Evolutionary conservation across 2,113 vertebrate species (phyloP).

Genomic region (Pycnonotus jocosus): DNA sequence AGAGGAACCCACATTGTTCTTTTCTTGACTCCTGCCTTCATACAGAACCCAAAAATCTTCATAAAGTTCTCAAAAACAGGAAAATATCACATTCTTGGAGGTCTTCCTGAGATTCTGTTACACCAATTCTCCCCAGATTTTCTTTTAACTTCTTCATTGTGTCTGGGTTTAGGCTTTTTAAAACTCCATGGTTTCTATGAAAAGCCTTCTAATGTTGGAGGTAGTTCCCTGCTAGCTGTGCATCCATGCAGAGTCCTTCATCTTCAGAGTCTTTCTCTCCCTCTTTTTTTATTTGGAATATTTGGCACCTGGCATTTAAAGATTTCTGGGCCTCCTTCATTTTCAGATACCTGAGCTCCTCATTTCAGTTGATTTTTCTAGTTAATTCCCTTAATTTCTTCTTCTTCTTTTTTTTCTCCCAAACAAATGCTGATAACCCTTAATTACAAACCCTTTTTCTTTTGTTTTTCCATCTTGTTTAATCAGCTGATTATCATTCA

Average conservation of each 20-base stretch:
- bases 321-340: background rate
- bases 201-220: background rate
- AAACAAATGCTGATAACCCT: background rate
- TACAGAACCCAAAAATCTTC: background rate
- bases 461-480: conserved; percentile 5
- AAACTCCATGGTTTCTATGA: background rate
- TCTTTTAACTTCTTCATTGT: background rate
- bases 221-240: background rate
- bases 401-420: background rate
- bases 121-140: background rate
- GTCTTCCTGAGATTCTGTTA: background rate
- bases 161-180: background rate
- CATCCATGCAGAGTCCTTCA: background rate
- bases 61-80: background rate
- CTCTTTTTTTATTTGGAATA: background rate
- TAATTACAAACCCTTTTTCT: background rate
- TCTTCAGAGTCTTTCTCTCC: background rate
- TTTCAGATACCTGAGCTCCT: background rate
- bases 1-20: background rate
- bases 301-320: background rate
- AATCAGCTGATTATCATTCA: conserved; percentile 37
- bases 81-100: background rate
- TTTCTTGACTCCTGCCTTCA: background rate
- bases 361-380: background rate
- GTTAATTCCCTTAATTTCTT: background rate